Conservation (phyloP, 92 coral and sea anemone species). For the Palythoa grandis region DNA sequence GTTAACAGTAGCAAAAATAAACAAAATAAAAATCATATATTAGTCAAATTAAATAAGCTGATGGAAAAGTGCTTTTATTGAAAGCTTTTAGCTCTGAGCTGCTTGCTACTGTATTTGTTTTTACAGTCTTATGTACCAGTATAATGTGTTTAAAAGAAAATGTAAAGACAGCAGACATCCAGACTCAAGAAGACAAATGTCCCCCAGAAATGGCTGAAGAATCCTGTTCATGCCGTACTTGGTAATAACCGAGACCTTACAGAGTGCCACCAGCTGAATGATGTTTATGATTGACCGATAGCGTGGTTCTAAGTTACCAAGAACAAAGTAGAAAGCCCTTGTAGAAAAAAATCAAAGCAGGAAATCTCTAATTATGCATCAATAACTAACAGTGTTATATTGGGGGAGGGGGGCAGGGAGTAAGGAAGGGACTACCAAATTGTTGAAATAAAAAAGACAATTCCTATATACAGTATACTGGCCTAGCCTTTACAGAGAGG, state of each 20-base stretch:
- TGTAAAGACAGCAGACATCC: conserved; percentile 22
- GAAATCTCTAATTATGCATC: neutral
- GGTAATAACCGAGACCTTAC: conserved; percentile 17
- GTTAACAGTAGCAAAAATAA: neutral
- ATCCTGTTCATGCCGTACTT: conserved; percentile 44
- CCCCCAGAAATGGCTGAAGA: conserved; percentile 31
- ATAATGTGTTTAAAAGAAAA: too few relatives aligned
- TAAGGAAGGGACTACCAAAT: too few relatives aligned
- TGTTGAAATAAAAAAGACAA: too few relatives aligned
- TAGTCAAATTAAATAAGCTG: neutral
- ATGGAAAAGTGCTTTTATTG: neutral
- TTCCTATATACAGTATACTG: too few relatives aligned
- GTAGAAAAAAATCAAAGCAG: neutral
- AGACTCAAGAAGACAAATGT: conserved; percentile 25
- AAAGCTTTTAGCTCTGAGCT: conserved; percentile 14
- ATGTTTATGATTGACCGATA: conserved; percentile 29
- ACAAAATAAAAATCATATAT: neutral
- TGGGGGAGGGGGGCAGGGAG: too few relatives aligned
- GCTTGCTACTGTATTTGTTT: neutral
- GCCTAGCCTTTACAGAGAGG: too few relatives aligned
- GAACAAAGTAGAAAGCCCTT: conserved; percentile 50
- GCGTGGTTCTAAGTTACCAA: conserved; percentile 34
- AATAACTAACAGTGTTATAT: too few relatives aligned
- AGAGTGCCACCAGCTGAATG: conserved; percentile 43
- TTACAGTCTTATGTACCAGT: neutral